Conservation (phyloP, 2,797 vertebrate species). For the Thripadectes ignobilis region DNA sequence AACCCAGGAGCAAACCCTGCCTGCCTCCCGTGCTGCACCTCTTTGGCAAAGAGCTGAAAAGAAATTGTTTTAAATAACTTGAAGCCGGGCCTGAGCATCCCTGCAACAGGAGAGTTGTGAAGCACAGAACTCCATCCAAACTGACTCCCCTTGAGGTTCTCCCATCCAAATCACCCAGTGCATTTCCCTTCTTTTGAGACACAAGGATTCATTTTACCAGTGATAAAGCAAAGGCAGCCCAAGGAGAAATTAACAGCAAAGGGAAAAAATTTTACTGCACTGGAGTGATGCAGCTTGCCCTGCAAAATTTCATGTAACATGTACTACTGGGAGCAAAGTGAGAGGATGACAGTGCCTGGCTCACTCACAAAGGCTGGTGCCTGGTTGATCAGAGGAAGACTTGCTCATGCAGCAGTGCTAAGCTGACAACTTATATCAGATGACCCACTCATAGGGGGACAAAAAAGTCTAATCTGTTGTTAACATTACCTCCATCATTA, state of each 20-base stretch:
- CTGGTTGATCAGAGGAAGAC: neutral
- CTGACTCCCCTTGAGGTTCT: neutral
- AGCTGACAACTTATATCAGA: neutral
- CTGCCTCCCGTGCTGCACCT: rapidly evolving
- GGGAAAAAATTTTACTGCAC: neutral
- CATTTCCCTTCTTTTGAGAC: neutral
- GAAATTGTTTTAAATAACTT: neutral
- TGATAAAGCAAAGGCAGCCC: neutral
- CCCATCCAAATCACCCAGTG: neutral
- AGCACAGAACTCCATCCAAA: neutral
- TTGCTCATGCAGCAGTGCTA: neutral
- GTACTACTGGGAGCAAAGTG: neutral
- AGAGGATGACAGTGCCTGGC: neutral
- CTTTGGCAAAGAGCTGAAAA: neutral
- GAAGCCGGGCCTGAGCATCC: neutral
- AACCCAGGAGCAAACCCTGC: neutral
- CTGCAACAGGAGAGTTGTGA: neutral
- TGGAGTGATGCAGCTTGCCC: neutral
- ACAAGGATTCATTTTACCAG: neutral
- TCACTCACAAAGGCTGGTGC: neutral
- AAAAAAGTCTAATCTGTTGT: neutral
- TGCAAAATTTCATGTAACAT: neutral
- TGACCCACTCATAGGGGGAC: neutral
- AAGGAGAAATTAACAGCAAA: neutral
- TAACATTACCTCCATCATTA: neutral